Conservation (phyloP, 1,140 invertebrate species). For the Sitophilus oryzae region DNA sequence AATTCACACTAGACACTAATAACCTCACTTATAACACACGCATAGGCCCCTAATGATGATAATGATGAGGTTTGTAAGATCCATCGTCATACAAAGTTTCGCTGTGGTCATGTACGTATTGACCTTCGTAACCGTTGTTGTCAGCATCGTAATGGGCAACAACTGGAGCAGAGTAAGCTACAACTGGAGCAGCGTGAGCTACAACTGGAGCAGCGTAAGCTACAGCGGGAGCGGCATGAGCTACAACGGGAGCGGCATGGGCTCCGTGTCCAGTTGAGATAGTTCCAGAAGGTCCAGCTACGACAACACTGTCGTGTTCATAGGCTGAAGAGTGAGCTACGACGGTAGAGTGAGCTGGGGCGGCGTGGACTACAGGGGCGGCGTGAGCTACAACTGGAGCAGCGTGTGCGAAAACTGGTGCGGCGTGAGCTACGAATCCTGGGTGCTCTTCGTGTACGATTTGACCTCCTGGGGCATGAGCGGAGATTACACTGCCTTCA, state of each 20-base stretch:
- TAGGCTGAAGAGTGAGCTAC: constrained; percentile 5
- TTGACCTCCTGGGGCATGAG: constrained; percentile 27
- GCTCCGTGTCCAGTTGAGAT: not conserved
- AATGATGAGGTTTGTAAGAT: constrained; percentile 19
- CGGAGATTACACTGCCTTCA: constrained; percentile 29
- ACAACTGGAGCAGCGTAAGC: constrained; percentile 10
- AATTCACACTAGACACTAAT: no score
- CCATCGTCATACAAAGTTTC: constrained; percentile 24
- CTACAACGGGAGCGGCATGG: not conserved
- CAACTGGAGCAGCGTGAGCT: constrained; percentile 3
- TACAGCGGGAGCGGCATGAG: constrained; percentile 7
- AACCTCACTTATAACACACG: no score
- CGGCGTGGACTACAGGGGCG: constrained; percentile 9
- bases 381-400: constrained; percentile 3
- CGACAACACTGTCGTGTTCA: not conserved
- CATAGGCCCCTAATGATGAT: not conserved
- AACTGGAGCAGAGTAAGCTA: constrained; percentile 1
- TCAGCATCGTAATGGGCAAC: constrained; percentile 1
- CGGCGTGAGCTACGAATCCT: constrained; percentile 16
- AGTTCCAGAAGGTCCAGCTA: not conserved
- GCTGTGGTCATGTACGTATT: constrained; percentile 23
- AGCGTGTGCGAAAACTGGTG: constrained; percentile 23
- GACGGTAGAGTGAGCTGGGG: constrained; percentile 6
- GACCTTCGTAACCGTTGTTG: constrained; percentile 15
- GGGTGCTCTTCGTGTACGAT: constrained; percentile 24